These are phyloP conservation scores for Morus bassanus DNA, from an alignment of 2,797 vertebrate genomes.

Conservation along the genomic window DNA sequence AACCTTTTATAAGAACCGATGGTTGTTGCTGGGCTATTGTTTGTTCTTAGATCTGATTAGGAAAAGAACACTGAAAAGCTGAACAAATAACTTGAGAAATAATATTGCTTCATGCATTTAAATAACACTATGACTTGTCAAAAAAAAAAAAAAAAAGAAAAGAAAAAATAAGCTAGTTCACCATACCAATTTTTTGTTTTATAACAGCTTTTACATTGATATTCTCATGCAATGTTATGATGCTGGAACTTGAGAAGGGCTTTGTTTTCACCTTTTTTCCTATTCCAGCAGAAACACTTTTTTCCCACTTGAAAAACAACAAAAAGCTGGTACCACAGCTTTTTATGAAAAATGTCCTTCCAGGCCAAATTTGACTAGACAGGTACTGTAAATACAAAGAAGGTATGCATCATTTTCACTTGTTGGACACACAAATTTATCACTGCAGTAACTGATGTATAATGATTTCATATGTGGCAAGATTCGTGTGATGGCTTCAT, in stretches of 20 bases:
- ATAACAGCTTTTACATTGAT: neutral
- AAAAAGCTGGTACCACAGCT: neutral
- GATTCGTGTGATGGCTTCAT: neutral
- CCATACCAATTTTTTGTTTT: neutral
- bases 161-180: neutral
- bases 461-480: neutral
- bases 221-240: neutral
- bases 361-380: neutral
- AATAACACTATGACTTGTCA: neutral
- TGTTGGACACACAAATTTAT: neutral
- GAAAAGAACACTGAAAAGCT: constrained; percentile 34
- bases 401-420: neutral
- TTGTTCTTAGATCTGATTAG: neutral
- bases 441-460: neutral
- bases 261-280: neutral
- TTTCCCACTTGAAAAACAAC: neutral
- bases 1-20: neutral
- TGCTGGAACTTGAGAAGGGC: neutral
- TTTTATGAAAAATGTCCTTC: neutral
- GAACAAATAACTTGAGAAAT: constrained; percentile 23
- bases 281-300: neutral
- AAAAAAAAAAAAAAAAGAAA: neutral
- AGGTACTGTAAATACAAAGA: neutral
- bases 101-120: constrained; percentile 43
- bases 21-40: neutral